Evolutionary conservation across 2,797 vertebrate species (phyloP).

Genomic region (Tapera naevia): DNA sequence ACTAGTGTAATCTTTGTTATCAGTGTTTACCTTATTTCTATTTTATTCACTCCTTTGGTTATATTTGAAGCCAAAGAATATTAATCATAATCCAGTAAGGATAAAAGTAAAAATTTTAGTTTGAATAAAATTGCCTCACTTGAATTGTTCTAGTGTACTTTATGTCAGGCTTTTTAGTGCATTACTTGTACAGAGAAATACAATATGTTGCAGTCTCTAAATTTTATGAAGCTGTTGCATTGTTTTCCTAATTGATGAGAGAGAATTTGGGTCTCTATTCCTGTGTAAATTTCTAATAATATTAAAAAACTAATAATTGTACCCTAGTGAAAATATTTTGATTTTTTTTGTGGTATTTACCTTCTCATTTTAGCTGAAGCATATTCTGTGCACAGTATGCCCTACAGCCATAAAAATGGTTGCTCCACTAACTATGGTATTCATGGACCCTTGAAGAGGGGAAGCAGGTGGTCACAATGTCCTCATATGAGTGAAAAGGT

Average conservation of each 20-base stretch:
- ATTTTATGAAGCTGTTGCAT: slow-evolving; percentile 48
- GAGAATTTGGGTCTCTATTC: slow-evolving; percentile 66
- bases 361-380: slow-evolving; percentile 76
- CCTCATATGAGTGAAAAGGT: slow-evolving; percentile 76
- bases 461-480: slow-evolving; percentile 69
- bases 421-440: slow-evolving; percentile 76
- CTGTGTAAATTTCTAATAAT: slow-evolving; percentile 68
- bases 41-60: neutral
- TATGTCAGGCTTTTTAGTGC: slow-evolving; percentile 18
- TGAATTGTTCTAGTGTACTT: slow-evolving; percentile 4
- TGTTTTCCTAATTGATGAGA: slow-evolving; percentile 71
- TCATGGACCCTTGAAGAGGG: slow-evolving; percentile 73
- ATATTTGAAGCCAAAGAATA: slow-evolving; percentile 12
- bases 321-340: slow-evolving; percentile 74
- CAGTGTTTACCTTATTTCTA: neutral
- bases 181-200: slow-evolving; percentile 18
- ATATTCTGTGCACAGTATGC: slow-evolving; percentile 75
- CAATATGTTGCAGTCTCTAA: slow-evolving; percentile 28
- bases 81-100: neutral
- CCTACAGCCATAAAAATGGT: slow-evolving; percentile 75
- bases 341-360: slow-evolving; percentile 75
- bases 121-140: neutral
- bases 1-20: neutral
- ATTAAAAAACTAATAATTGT: slow-evolving; percentile 65
- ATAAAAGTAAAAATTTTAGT: neutral